These are phyloP conservation scores for Enteromius treurensis DNA, from an alignment of 2,797 vertebrate species.

Conservation along the genomic window DNA sequence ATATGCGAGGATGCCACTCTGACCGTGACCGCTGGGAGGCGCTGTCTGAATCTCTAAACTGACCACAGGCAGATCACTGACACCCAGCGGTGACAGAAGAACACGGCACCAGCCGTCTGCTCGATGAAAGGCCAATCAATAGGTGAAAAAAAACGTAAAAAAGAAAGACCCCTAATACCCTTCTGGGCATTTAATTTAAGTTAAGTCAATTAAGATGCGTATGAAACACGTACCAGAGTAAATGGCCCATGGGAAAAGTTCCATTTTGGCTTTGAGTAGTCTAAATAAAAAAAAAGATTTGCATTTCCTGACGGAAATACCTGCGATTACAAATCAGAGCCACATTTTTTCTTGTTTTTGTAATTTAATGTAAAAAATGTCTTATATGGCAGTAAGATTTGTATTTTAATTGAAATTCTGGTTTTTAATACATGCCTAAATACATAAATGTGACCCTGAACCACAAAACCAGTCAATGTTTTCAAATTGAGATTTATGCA, in stretches of 20 bases:
- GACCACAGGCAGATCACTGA: neutral
- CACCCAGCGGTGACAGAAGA: conserved; percentile 23
- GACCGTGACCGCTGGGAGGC: neutral
- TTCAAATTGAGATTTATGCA: too few species aligned
- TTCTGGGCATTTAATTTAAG: neutral
- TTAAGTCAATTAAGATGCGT: neutral
- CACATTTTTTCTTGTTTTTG: neutral
- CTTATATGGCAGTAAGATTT: too few species aligned
- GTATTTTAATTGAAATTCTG: too few species aligned
- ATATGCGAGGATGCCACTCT: neutral
- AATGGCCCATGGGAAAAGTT: neutral
- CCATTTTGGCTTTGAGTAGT: neutral
- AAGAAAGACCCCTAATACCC: neutral
- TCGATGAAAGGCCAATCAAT: neutral
- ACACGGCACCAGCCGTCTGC: neutral
- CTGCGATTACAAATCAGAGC: neutral
- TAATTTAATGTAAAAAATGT: too few species aligned
- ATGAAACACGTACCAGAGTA: neutral
- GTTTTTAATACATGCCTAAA: too few species aligned
- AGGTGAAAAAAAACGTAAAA: neutral
- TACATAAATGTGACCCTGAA: too few species aligned
- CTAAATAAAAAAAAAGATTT: neutral
- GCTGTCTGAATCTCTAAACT: neutral
- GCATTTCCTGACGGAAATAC: neutral
- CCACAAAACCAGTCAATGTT: too few species aligned